These are phyloP conservation scores for Quadriops clusia DNA, from an alignment of 2,888 invertebrate genomes.

Conservation along the genomic window DNA sequence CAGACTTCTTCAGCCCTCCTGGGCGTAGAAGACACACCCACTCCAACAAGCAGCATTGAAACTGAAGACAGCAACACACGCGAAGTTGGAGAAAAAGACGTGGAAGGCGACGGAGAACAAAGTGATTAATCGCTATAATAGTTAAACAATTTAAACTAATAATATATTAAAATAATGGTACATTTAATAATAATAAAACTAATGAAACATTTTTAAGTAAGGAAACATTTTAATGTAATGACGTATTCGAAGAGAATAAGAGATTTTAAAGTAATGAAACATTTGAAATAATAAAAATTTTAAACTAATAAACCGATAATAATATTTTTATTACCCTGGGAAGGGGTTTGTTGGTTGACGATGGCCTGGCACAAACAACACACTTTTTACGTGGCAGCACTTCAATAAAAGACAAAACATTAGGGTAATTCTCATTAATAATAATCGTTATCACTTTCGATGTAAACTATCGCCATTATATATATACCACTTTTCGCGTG, in stretches of 20 bases:
- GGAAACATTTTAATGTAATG: no score
- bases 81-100: constrained; percentile 43
- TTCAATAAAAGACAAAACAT: constrained; percentile 23
- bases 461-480: constrained; percentile 6
- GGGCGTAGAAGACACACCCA: constrained; percentile 40
- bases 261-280: no score
- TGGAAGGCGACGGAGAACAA: constrained; percentile 46
- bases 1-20: constrained; percentile 25
- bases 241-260: background rate
- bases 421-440: no score
- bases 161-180: constrained; percentile 6
- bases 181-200: no score
- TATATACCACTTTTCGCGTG: background rate
- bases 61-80: constrained; percentile 44
- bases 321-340: no score
- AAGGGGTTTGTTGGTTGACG: no score
- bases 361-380: constrained; percentile 18
- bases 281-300: no score
- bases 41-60: constrained; percentile 47
- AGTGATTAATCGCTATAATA: constrained; percentile 36
- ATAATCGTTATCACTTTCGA: constrained; percentile 9
- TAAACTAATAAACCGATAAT: no score
- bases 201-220: no score
- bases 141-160: constrained; percentile 5
- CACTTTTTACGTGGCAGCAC: constrained; percentile 27